Evolutionary conservation across 2,113 vertebrate genomes (phyloP).

Genomic region (Macrotis lagotis): DNA sequence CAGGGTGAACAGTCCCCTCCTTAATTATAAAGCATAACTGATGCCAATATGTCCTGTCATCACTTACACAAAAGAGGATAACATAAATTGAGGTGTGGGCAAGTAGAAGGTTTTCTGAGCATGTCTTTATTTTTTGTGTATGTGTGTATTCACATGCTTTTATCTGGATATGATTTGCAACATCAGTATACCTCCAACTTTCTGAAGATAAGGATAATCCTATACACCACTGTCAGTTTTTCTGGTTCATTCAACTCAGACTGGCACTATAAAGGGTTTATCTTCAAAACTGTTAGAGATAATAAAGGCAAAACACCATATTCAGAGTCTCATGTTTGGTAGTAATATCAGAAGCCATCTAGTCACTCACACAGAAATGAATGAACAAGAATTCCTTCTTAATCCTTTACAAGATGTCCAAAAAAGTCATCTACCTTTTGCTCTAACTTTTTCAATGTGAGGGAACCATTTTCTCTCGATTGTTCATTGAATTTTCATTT

Average conservation of each 20-base stretch:
- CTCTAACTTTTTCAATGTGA: background rate
- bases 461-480: background rate
- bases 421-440: background rate
- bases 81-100: background rate
- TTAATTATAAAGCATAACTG: background rate
- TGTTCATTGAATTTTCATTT: background rate
- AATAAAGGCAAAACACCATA: background rate
- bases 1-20: background rate
- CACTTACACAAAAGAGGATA: background rate
- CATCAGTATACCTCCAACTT: background rate
- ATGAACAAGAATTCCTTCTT: background rate
- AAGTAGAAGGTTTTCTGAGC: background rate
- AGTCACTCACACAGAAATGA: background rate
- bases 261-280: background rate
- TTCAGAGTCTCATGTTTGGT: background rate
- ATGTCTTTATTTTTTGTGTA: background rate
- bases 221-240: background rate
- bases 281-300: background rate
- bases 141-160: background rate
- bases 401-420: background rate
- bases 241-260: background rate
- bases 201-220: background rate
- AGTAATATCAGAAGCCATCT: background rate
- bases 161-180: background rate
- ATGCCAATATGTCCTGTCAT: background rate